A percentile compares a stretch with the other conserved stretches of the same genome.
phyloP scores from a whole-genome alignment of 2,113 vertebrate species.

The Cathartes aura region DNA sequence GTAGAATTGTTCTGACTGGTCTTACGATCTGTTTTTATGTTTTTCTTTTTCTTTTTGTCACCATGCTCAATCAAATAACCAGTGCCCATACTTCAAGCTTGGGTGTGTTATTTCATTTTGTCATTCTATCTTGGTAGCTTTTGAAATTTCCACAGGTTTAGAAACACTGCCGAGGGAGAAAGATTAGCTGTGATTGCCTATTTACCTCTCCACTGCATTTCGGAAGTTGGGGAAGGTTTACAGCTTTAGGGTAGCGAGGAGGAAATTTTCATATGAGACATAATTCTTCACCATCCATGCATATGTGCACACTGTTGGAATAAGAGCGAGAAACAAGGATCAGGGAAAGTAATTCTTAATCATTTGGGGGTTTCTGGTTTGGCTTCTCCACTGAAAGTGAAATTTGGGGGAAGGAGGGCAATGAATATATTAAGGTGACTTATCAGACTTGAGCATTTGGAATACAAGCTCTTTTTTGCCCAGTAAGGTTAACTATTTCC shows the following conservation, averaged over 20 bases:
- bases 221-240: not conserved
- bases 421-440: not conserved
- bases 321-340: not conserved
- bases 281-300: not conserved
- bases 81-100: not conserved
- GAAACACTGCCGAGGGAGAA: not conserved
- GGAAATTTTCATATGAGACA: not conserved
- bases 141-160: slow-evolving; percentile 10
- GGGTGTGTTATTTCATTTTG: not conserved
- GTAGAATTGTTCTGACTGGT: not conserved
- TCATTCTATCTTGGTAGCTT: not conserved
- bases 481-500: not conserved
- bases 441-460: not conserved
- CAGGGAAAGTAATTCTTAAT: not conserved
- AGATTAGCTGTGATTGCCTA: not conserved
- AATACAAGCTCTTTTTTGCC: not conserved
- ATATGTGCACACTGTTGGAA: not conserved
- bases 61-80: not conserved
- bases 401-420: not conserved
- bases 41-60: slow-evolving; percentile 9
- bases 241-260: not conserved
- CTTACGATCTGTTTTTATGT: not conserved
- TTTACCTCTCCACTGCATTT: slow-evolving; percentile 4
- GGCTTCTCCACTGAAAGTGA: not conserved
- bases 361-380: not conserved